Evolutionary conservation across 2,888 invertebrate genomes (phyloP).

Genomic region (Drosophila conformis): DNA sequence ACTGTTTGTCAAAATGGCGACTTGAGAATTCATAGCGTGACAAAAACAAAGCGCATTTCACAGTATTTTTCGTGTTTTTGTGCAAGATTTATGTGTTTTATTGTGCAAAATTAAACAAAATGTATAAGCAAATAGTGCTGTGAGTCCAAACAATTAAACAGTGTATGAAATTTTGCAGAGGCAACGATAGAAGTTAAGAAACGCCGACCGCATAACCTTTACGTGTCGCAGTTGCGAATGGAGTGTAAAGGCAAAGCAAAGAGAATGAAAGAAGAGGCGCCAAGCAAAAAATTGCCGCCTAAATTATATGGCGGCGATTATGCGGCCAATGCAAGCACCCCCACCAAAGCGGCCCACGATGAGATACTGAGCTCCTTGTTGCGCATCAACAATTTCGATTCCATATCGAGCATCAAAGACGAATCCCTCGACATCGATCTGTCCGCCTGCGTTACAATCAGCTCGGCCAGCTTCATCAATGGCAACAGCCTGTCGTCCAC

Average conservation of each 20-base stretch:
- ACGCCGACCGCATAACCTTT: conserved; percentile 83
- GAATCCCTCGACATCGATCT: conserved; percentile 84
- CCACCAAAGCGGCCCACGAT: conserved; percentile 80
- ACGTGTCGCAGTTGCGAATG: conserved; percentile 78
- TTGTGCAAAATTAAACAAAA: conserved; percentile 49
- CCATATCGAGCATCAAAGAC: conserved; percentile 84
- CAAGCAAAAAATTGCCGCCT: conserved; percentile 84
- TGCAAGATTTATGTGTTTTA: conserved; percentile 66
- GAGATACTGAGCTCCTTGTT: conserved; percentile 83
- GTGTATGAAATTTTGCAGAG: conserved; percentile 41
- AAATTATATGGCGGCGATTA: conserved; percentile 77
- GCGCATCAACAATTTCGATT: conserved; percentile 84
- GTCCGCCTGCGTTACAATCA: conserved; percentile 84
- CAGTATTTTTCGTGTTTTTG: conserved; percentile 76
- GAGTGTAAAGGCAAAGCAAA: conserved; percentile 76
- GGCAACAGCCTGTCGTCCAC: conserved; percentile 83
- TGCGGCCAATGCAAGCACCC: conserved; percentile 64
- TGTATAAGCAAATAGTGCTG: conserved; percentile 49
- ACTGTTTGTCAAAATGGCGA: conserved; percentile 77
- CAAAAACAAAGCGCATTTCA: conserved; percentile 84
- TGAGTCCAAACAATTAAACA: conserved; percentile 37
- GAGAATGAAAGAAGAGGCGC: conserved; percentile 84
- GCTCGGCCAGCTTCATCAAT: conserved; percentile 79
- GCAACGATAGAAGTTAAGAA: conserved; percentile 47
- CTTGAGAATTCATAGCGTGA: conserved; percentile 77